These are phyloP conservation scores for Siderastrea radians DNA, from an alignment of 92 coral and sea anemone species.

Conservation along the genomic window DNA sequence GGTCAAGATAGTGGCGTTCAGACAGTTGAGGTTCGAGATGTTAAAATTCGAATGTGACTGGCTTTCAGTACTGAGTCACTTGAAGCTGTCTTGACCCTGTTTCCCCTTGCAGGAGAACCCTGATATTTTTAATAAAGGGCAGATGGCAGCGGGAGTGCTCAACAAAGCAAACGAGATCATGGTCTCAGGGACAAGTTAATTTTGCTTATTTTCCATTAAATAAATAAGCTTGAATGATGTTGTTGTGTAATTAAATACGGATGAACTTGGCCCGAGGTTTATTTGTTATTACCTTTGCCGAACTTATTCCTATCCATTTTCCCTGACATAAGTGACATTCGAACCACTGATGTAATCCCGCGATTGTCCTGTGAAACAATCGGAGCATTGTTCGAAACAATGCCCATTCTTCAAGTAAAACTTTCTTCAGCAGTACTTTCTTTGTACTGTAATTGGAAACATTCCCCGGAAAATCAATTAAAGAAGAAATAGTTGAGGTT, in stretches of 20 bases:
- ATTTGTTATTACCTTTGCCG: not conserved
- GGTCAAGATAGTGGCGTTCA: not conserved
- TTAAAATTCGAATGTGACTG: too few species aligned
- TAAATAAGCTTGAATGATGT: not conserved
- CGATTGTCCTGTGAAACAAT: not conserved
- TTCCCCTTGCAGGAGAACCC: not conserved
- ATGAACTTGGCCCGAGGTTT: slow-evolving; percentile 25
- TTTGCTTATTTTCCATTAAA: not conserved
- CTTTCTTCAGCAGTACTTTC: not conserved
- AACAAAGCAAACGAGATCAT: not conserved
- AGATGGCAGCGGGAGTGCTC: not conserved
- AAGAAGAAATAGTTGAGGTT: not conserved
- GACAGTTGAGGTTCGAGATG: not conserved
- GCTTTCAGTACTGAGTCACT: too few species aligned
- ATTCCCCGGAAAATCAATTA: not conserved
- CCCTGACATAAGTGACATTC: not conserved
- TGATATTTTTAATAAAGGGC: not conserved
- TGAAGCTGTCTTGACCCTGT: too few species aligned
- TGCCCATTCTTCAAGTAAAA: not conserved
- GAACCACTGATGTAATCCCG: not conserved
- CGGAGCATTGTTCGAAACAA: slow-evolving; percentile 6
- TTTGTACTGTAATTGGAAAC: not conserved
- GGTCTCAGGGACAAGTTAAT: not conserved
- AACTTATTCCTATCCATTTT: not conserved
- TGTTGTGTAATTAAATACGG: slow-evolving; percentile 13